phyloP scores from a whole-genome alignment of 2,113 vertebrate genomes.

The Zosterops pallidus region DNA sequence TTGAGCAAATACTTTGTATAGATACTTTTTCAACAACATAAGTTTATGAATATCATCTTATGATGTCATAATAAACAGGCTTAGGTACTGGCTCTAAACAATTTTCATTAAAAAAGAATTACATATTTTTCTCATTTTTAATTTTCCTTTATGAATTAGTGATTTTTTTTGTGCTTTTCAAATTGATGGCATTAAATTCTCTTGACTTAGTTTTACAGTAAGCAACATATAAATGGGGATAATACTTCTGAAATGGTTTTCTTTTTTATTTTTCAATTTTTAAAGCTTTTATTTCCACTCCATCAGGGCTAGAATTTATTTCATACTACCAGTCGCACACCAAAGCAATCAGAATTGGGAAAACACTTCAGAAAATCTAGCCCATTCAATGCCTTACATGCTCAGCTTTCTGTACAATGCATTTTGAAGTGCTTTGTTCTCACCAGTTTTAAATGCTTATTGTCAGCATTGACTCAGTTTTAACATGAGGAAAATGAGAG shows the following conservation, averaged over 20 bases:
- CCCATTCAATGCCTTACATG: neutral
- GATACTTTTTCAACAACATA: neutral
- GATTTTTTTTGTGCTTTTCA: neutral
- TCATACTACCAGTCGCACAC: neutral
- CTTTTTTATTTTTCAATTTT: neutral
- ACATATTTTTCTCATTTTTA: neutral
- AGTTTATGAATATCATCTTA: neutral
- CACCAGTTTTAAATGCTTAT: neutral
- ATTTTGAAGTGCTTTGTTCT: neutral
- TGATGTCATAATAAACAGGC: neutral
- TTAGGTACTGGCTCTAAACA: neutral
- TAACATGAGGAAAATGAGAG: constrained; percentile 2
- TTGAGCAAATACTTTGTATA: neutral
- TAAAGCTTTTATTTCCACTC: neutral
- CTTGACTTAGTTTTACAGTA: neutral
- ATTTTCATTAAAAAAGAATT: neutral
- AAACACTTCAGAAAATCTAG: neutral
- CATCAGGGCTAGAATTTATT: neutral
- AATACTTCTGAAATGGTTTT: neutral
- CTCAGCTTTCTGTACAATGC: neutral
- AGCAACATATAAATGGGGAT: neutral
- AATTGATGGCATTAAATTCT: neutral
- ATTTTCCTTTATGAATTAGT: neutral
- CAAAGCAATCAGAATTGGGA: neutral
- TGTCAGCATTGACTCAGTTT: constrained; percentile 13